Percentiles rank a stretch among this genome's conserved stretches.
Conservation (phyloP, 2,888 invertebrate genomes). For the Epinotia ramella region DNA sequence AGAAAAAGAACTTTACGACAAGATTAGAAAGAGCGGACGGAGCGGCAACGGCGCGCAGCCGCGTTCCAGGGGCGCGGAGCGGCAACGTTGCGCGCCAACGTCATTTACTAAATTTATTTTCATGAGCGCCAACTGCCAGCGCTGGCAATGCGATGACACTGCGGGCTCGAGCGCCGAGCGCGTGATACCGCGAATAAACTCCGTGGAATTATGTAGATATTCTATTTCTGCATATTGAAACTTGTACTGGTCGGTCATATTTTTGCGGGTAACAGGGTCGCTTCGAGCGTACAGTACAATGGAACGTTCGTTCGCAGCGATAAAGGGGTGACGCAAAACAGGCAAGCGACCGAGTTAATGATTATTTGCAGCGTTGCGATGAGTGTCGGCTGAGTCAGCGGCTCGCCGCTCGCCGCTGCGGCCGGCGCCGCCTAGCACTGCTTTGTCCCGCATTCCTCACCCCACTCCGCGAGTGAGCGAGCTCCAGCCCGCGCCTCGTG, state of each 20-base stretch:
- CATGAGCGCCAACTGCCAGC: slow-evolving; percentile 77
- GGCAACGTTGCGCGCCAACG: slow-evolving; percentile 81
- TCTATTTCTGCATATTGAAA: slow-evolving; percentile 74
- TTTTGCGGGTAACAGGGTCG: slow-evolving; percentile 60
- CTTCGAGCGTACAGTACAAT: slow-evolving; percentile 70
- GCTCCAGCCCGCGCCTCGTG: slow-evolving; percentile 7
- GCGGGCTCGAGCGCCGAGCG: slow-evolving; percentile 64
- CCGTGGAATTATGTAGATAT: slow-evolving; percentile 61
- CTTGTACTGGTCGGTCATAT: slow-evolving; percentile 64
- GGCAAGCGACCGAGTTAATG: slow-evolving; percentile 53
- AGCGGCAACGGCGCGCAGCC: slow-evolving; percentile 81
- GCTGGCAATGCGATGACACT: slow-evolving; percentile 81
- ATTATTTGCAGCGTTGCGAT: slow-evolving; percentile 84
- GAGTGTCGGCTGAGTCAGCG: slow-evolving; percentile 82
- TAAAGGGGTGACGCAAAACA: slow-evolving; percentile 82
- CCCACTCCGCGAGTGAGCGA: slow-evolving; percentile 39
- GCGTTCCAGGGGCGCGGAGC: slow-evolving; percentile 79
- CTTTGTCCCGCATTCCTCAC: slow-evolving; percentile 56
- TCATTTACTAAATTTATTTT: slow-evolving; percentile 86
- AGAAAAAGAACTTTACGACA: slow-evolving; percentile 86
- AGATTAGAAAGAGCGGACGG: slow-evolving; percentile 85
- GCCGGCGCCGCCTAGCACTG: slow-evolving; percentile 49
- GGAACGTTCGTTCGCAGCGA: slow-evolving; percentile 75
- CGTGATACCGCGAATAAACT: slow-evolving; percentile 69
- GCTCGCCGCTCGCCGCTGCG: slow-evolving; percentile 52